Evolutionary conservation across 2,797 vertebrate genomes (phyloP).

Genomic region (Gobionotothen gibberifrons): DNA sequence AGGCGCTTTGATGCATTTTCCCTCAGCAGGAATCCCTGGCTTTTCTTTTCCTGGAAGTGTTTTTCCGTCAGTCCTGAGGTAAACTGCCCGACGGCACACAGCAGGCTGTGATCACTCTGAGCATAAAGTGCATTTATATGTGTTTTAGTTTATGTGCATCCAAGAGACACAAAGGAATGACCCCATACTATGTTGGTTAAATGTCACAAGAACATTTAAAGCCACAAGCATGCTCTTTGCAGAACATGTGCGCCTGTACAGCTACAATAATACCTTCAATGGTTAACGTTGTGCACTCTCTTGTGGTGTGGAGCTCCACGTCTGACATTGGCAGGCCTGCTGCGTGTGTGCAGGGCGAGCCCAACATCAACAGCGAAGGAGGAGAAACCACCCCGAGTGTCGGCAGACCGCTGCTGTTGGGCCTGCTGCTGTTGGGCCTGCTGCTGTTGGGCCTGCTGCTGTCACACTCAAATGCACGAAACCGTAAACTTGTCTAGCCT

Average conservation of each 20-base stretch:
- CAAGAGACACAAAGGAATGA: constrained; percentile 23
- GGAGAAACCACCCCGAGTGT: constrained; percentile 67
- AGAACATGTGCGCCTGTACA: constrained; percentile 40
- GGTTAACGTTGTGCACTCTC: constrained; percentile 48
- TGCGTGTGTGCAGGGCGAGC: constrained; percentile 45
- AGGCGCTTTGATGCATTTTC: constrained; percentile 83
- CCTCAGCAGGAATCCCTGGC: constrained; percentile 76
- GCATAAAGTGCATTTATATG: constrained; percentile 52
- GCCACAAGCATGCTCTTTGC: constrained; percentile 26
- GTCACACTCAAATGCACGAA: constrained; percentile 60
- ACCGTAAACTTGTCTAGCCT: constrained; percentile 57
- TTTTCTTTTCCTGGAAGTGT: constrained; percentile 83
- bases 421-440: constrained; percentile 56
- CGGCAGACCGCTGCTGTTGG: constrained; percentile 55
- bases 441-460: constrained; percentile 56
- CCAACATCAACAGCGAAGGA: constrained; percentile 75
- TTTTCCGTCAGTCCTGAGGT: constrained; percentile 80
- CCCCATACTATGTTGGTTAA: constrained; percentile 29
- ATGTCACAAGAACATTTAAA: constrained; percentile 32
- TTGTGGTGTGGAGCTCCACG: constrained; percentile 47
- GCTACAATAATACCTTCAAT: constrained; percentile 54
- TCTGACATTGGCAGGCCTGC: constrained; percentile 56
- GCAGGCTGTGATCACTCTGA: constrained; percentile 72
- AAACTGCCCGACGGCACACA: constrained; percentile 77
- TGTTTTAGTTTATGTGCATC: constrained; percentile 48